Evolutionary conservation across 1,140 invertebrate genomes (phyloP).

Genomic region (Drosophila busckii): DNA sequence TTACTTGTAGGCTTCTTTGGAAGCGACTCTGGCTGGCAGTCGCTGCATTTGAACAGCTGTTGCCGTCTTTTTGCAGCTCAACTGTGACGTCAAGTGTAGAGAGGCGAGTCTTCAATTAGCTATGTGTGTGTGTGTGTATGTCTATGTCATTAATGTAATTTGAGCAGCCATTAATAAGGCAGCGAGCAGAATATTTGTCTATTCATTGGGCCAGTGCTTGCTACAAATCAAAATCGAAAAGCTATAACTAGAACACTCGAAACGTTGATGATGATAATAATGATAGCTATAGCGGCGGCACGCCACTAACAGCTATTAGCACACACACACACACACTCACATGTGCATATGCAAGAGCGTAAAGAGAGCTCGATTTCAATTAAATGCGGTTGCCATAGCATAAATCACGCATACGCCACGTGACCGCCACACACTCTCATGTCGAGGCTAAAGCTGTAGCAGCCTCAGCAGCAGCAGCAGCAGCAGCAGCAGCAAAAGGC

Average conservation of each 20-base stretch:
- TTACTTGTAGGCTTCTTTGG: too few species aligned
- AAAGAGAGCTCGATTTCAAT: slow-evolving; percentile 43
- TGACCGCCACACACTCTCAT: slow-evolving; percentile 6
- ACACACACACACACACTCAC: not conserved
- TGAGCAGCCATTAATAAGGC: slow-evolving; percentile 57
- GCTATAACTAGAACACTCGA: too few species aligned
- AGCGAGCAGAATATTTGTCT: slow-evolving; percentile 64
- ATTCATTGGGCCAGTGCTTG: slow-evolving; percentile 41
- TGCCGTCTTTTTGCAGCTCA: slow-evolving; percentile 15
- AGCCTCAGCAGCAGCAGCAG: not conserved
- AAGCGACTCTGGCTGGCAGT: slow-evolving; percentile 26
- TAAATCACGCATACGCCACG: slow-evolving; percentile 63
- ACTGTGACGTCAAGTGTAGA: slow-evolving; percentile 47
- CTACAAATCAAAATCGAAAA: slow-evolving; percentile 32
- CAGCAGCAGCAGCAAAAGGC: not conserved
- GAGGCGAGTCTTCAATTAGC: slow-evolving; percentile 50
- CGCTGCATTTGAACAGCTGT: slow-evolving; percentile 57
- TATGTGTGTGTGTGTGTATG: slow-evolving; percentile 12
- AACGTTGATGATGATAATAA: slow-evolving; percentile 10
- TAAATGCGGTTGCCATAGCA: slow-evolving; percentile 50
- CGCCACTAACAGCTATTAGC: slow-evolving; percentile 19
- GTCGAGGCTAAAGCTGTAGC: not conserved
- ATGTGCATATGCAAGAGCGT: not conserved
- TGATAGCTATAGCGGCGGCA: slow-evolving; percentile 25
- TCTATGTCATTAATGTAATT: slow-evolving; percentile 36